These are phyloP conservation scores for Trigoniulus corallinus DNA, from an alignment of 1,140 invertebrate species.

Conservation along the genomic window DNA sequence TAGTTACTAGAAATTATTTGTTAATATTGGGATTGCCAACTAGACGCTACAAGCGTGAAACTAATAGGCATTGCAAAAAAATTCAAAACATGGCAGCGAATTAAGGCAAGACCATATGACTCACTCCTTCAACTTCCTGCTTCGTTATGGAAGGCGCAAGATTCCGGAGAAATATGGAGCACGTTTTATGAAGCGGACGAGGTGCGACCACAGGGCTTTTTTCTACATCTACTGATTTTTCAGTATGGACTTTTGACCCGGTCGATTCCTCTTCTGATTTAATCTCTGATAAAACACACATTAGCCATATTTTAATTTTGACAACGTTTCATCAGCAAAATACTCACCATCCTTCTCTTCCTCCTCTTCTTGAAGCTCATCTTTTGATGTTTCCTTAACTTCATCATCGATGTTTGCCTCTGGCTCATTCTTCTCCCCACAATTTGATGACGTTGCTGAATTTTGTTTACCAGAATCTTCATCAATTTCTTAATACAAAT, in stretches of 20 bases:
- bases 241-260: conserved; percentile 13
- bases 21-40: not conserved
- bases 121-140: conserved; percentile 87
- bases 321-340: conserved; percentile 12
- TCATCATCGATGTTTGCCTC: too few species aligned
- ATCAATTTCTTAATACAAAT: not conserved
- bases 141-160: conserved; percentile 89
- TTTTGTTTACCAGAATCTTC: not conserved
- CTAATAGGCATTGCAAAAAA: too few species aligned
- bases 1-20: conserved; percentile 1
- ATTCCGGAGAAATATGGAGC: conserved; percentile 91
- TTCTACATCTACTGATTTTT: conserved; percentile 29
- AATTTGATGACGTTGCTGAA: not conserved
- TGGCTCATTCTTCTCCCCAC: not conserved
- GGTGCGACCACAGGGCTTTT: not conserved
- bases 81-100: too few species aligned
- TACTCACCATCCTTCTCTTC: conserved; percentile 13
- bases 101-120: too few species aligned
- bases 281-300: too few species aligned
- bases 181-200: conserved; percentile 65
- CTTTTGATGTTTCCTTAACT: conserved; percentile 1
- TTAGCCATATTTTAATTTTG: too few species aligned
- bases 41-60: too few species aligned
- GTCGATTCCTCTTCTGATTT: conserved; percentile 29
- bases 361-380: conserved; percentile 14